These are phyloP conservation scores for Sorex fumeus DNA, from an alignment of 2,113 vertebrate genomes.

Conservation along the genomic window DNA sequence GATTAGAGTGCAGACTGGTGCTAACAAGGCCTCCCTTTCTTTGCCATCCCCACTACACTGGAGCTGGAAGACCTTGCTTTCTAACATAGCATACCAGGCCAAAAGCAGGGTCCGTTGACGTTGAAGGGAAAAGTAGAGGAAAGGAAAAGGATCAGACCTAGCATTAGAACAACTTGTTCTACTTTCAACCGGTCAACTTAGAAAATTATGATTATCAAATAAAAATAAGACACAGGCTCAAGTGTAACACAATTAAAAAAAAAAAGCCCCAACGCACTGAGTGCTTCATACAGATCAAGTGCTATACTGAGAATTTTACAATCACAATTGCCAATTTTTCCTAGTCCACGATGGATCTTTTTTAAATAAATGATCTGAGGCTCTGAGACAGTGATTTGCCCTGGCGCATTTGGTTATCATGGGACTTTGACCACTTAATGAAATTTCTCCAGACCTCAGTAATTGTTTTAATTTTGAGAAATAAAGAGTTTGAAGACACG, in stretches of 20 bases:
- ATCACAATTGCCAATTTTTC: neutral
- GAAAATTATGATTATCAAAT: neutral
- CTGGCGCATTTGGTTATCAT: neutral
- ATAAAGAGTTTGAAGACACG: neutral
- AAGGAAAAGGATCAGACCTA: accelerated
- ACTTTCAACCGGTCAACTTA: neutral
- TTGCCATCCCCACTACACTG: neutral
- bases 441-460: neutral
- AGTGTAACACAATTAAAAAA: neutral
- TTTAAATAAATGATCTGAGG: neutral
- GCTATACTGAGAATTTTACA: neutral
- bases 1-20: neutral
- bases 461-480: conserved; percentile 30
- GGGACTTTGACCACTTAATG: neutral
- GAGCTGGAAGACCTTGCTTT: neutral
- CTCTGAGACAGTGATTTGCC: neutral
- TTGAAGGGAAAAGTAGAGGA: too few species aligned
- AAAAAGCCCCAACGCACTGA: neutral
- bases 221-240: neutral
- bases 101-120: neutral
- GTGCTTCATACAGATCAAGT: neutral
- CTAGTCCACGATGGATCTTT: neutral
- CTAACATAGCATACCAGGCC: neutral
- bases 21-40: neutral
- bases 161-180: neutral